Percentiles rank a stretch among this genome's conserved stretches.
phyloP scores from a whole-genome alignment of 2,113 vertebrate genomes.

The Progne subis region DNA sequence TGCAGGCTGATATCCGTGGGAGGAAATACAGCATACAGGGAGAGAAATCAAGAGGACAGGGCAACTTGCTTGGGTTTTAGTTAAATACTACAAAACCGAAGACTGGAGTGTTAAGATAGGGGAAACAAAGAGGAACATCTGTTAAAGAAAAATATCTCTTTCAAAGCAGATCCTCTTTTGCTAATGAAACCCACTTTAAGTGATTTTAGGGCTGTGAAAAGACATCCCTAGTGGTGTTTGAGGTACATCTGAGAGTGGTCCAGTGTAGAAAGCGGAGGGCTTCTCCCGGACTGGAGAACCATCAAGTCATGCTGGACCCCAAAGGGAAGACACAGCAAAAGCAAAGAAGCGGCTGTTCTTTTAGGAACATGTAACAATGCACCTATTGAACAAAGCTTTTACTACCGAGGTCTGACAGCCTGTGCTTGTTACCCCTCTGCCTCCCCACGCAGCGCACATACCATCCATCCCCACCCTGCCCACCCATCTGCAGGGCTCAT shows the following conservation, averaged over 20 bases:
- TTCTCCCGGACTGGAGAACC: not conserved
- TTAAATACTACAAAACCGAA: not conserved
- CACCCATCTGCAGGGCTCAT: not conserved
- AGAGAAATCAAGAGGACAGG: not conserved
- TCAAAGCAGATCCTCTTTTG: not conserved
- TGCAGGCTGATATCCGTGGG: not conserved
- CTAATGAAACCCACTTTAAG: not conserved
- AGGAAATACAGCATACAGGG: not conserved
- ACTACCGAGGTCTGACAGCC: not conserved
- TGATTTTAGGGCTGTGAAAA: not conserved
- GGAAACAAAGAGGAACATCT: not conserved
- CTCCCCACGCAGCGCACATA: fast-evolving
- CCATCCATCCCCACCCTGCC: not conserved
- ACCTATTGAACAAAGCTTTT: not conserved
- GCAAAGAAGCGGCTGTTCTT: not conserved
- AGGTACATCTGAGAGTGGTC: not conserved
- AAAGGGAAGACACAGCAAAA: not conserved
- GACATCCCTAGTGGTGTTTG: not conserved
- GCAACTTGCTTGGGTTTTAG: not conserved
- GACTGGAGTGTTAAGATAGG: not conserved
- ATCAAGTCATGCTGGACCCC: not conserved
- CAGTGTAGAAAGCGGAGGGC: not conserved
- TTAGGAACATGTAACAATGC: not conserved
- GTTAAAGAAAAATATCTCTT: not conserved
- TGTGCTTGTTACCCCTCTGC: not conserved